Evolutionary conservation across 2,797 vertebrate genomes (phyloP).

Genomic region (Lithobates pipiens): DNA sequence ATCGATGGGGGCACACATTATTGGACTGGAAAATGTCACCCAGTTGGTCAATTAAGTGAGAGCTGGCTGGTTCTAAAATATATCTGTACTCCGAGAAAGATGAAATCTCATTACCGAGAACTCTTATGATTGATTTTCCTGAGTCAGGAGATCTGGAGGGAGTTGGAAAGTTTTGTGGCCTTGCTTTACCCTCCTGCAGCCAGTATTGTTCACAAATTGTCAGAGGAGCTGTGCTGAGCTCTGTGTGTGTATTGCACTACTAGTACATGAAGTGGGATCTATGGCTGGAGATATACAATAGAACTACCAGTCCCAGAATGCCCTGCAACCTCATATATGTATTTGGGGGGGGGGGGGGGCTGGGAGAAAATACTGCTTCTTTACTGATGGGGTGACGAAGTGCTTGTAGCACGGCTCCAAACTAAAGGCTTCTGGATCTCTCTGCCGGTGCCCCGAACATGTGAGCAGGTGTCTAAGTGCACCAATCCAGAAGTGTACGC

Average conservation of each 20-base stretch:
- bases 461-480: no score
- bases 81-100: background rate
- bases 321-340: no score
- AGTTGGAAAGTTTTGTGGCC: background rate
- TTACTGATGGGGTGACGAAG: no score
- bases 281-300: no score
- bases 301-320: no score
- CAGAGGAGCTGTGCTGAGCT: background rate
- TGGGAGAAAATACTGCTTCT: no score
- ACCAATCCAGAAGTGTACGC: no score
- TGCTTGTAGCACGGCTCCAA: no score
- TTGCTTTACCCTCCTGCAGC: background rate
- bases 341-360: no score
- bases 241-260: background rate
- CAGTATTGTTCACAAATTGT: background rate
- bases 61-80: background rate
- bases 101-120: conserved; percentile 1
- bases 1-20: conserved; percentile 20
- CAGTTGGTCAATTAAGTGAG: background rate
- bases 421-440: no score
- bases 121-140: conserved; percentile 25
- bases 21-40: conserved; percentile 11
- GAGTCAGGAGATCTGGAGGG: background rate
- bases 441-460: no score
- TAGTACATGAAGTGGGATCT: no score